Evolutionary conservation across 1,140 invertebrate genomes (phyloP), one percentile per base, ranked within the genome.

Genomic region (Leptoteleia sp.): DNA sequence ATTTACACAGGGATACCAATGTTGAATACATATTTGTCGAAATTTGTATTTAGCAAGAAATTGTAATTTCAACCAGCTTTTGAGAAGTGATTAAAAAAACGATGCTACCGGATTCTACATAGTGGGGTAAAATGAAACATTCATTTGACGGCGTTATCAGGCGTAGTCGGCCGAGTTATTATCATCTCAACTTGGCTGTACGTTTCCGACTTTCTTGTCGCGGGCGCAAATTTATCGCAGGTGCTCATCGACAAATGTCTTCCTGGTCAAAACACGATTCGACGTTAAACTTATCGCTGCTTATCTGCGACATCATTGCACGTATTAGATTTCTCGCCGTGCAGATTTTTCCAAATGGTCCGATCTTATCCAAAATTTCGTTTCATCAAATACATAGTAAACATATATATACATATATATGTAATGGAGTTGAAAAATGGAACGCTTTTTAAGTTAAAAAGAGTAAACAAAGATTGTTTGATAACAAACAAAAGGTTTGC

Each of bases 161-260:
- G 52, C 59, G 16, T 22, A 59, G 43, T 59, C 55, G 42, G 42
- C 31, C 47, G 37, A 61, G 38, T 78, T 78, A 62, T 55, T 68
- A 68, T 62, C 55, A 40, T 67, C 62, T 71, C 67, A 64, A 71
- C 62, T 54, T 33, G 29, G 54, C 8, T 55, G 55, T 72, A 55
- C 48, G 52, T 78, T 78, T 78, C 61, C 67, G 76, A 72, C 76
- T 78, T 78, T 72, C 61, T 72, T 72, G 62, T 72, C 67, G 67
- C 35, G 42, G 17, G 35, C 42, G 35, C 47, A 42, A 78, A 71
- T 78, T 72, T 78, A 78, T 78, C 76, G 47, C 54, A 4, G 16
- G 40, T 17, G 55, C 48, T 40, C 68, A 61, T 61, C 61, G 35
- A 78, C 67, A 67, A 78, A 78, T 72, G 67, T 59, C 59, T 78